Percentiles rank a stretch among this genome's conserved stretches.
Conservation (phyloP, 2,113 vertebrate species). For the Lophochroa leadbeateri region DNA sequence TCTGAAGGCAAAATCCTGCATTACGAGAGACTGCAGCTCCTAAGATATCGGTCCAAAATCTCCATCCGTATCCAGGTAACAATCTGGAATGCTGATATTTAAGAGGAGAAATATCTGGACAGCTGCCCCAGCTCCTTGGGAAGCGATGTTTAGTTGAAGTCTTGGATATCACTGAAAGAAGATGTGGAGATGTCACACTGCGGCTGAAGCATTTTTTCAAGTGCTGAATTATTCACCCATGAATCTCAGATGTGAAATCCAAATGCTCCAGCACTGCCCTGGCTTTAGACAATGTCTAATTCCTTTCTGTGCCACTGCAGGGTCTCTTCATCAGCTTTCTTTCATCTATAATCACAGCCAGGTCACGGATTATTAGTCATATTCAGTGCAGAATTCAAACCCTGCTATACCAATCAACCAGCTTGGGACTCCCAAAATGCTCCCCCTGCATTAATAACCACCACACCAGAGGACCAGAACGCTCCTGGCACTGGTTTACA, state of each 20-base stretch:
- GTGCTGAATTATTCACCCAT: constrained; percentile 60
- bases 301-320: constrained; percentile 48
- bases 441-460: background rate
- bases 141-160: constrained; percentile 65
- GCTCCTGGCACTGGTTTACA: background rate
- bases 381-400: constrained; percentile 40
- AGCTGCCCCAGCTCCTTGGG: constrained; percentile 60
- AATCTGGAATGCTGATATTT: constrained; percentile 58
- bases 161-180: constrained; percentile 60
- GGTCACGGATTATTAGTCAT: constrained; percentile 52
- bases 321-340: constrained; percentile 53
- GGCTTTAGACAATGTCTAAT: constrained; percentile 64
- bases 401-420: constrained; percentile 5
- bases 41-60: constrained; percentile 17
- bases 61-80: constrained; percentile 51
- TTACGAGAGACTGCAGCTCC: background rate
- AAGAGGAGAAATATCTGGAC: constrained; percentile 56
- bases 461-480: background rate
- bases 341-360: constrained; percentile 62
- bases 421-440: background rate
- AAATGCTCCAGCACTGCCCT: constrained; percentile 43
- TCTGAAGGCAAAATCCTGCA: background rate
- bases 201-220: constrained; percentile 40
- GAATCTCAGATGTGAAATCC: constrained; percentile 60
- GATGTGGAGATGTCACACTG: constrained; percentile 58